Base-by-base conservation (phyloP, 2,888 invertebrate species). In the Dyspetes luteomarginatus region DNA sequence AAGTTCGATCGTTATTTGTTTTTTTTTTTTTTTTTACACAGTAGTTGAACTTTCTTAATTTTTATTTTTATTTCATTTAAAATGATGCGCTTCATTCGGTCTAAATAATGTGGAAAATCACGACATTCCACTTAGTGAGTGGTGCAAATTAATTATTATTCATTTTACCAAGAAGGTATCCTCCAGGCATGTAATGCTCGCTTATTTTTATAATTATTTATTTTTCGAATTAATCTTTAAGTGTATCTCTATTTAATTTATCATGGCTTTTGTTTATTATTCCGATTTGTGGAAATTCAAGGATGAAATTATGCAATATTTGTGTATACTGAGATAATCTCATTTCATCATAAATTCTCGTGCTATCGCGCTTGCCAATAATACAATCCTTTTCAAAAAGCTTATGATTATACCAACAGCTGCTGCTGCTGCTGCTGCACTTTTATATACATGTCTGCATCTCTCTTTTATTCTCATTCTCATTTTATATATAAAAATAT, bases 171-270 rank as follows among this genome's bases (percentile, higher is more conserved):
- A 82, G 89, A 89, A 86, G 88, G 86, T 89, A 88, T 88, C 86
- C 87, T 58, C 62, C 88, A 89, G 86, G 89, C 89, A 89, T 90
- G 76, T 89, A 90, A 90, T 90, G 88, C 88, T 89, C 88, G 90
- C 91, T 90, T 91, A 91, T 91, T 91, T 91, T 91, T 90, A 89
- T 91, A 91, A 90, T 87, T 90, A 90, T 91, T 90, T 91, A 91
- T 91, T 91, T 89, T 88, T 88, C 75, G 52, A 78, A 52, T 55
- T 76, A 76, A 73, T 15, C 19, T 65, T 58, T 74, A 81, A 71
- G 69, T 43, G n/a, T 30, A 45, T 58, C 45, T 78, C 52, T 52
- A 22, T 52, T 52, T 52, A 17, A 81, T 78, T 81, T 77, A 76
- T 80, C 78, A 50, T 58, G 50, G 78, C 62, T 52, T 75, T 43